These are phyloP conservation scores for Calephelis nemesis DNA, from an alignment of 1,140 invertebrate species.

Conservation along the genomic window DNA sequence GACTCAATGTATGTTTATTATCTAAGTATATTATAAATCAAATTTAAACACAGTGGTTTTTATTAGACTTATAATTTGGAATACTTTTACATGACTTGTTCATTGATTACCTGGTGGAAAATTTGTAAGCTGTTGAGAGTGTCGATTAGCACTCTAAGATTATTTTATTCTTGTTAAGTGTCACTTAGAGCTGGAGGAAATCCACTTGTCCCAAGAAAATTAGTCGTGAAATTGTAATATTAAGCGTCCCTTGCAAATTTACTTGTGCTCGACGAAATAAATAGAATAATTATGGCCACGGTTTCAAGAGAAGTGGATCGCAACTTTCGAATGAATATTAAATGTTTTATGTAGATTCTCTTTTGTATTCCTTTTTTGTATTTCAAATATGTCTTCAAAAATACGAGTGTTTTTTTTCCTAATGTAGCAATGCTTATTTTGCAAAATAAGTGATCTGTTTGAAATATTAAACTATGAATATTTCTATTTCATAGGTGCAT, in stretches of 20 bases:
- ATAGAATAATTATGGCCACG: conserved; percentile 18
- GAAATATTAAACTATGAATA: too few relatives aligned
- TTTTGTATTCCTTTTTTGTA: neutral
- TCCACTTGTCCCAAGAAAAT: conserved; percentile 1
- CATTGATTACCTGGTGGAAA: too few relatives aligned
- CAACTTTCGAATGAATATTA: conserved; percentile 6
- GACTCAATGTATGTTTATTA: too few relatives aligned
- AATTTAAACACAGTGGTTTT: too few relatives aligned
- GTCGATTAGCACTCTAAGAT: neutral
- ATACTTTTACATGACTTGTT: too few relatives aligned
- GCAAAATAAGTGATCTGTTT: too few relatives aligned
- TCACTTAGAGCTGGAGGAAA: neutral
- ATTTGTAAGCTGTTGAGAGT: too few relatives aligned
- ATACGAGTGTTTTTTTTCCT: neutral
- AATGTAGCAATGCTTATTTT: too few relatives aligned
- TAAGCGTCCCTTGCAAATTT: neutral
- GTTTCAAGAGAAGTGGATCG: conserved; percentile 6
- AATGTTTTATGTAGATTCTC: conserved; percentile 7
- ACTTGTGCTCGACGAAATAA: conserved; percentile 1
- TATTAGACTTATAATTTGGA: too few relatives aligned
- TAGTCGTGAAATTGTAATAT: neutral
- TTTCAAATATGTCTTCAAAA: neutral
- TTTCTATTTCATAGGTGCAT: too few relatives aligned
- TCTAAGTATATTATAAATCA: too few relatives aligned
- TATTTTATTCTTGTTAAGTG: conserved; percentile 1